Percentiles rank a stretch among this genome's conserved stretches.
Evolutionary conservation across 2,888 invertebrate genomes (phyloP).

Genomic region (Cantharis lateralis): DNA sequence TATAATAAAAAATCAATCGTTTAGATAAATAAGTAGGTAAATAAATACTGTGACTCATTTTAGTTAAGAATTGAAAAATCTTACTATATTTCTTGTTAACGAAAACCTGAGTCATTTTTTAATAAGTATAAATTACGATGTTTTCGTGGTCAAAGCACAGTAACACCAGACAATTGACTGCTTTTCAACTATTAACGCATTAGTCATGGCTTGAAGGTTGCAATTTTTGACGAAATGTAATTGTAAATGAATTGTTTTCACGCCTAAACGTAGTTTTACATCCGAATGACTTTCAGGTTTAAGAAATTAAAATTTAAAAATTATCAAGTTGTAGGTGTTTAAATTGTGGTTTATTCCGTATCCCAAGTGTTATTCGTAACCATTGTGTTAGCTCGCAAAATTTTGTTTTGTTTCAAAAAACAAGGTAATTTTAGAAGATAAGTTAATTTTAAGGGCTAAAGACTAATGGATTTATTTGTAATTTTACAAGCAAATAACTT

Average conservation of each 20-base stretch:
- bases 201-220: neutral
- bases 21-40: neutral
- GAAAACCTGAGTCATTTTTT: neutral
- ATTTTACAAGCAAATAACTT: too few species aligned
- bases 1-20: neutral
- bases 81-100: neutral
- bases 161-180: neutral
- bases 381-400: too few species aligned
- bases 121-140: neutral
- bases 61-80: neutral
- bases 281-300: neutral
- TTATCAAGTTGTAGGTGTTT: too few species aligned
- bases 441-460: too few species aligned
- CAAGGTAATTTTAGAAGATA: too few species aligned
- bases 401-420: too few species aligned
- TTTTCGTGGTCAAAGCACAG: neutral
- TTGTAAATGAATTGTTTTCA: neutral
- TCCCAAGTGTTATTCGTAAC: too few species aligned
- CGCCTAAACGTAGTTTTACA: neutral
- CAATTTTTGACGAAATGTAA: neutral
- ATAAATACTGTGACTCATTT: neutral
- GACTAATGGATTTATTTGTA: too few species aligned
- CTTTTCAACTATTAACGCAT: neutral
- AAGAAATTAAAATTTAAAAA: too few species aligned
- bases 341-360: too few species aligned